Evolutionary conservation across 2,797 vertebrate genomes (phyloP).

Genomic region (Corythornis leucogaster): DNA sequence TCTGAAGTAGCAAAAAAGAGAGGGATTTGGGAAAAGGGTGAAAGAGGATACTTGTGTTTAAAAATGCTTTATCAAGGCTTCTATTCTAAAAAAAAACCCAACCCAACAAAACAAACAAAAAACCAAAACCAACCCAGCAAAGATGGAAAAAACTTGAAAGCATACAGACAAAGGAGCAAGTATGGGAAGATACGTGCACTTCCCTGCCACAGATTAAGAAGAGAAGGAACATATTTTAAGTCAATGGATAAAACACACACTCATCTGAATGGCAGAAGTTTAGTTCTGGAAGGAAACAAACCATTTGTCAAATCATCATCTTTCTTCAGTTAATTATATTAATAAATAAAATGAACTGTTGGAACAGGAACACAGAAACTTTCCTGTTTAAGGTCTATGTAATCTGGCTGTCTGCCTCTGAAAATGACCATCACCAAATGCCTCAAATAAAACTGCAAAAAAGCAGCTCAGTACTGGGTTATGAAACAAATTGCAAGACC

Average conservation of each 20-base stretch:
- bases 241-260: neutral
- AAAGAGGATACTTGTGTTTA: neutral
- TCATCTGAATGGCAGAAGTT: neutral
- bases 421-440: neutral
- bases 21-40: neutral
- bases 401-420: neutral
- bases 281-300: neutral
- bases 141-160: neutral
- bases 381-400: neutral
- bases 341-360: neutral
- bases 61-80: neutral
- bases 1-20: neutral
- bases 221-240: neutral
- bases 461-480: neutral
- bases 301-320: neutral
- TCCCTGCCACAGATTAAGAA: neutral
- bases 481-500: neutral
- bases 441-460: neutral
- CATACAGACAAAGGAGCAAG: neutral
- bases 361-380: neutral
- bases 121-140: neutral
- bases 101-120: too few relatives aligned
- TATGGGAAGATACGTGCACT: neutral
- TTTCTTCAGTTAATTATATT: conserved; percentile 21
- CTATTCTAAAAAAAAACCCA: neutral